phyloP scores from a whole-genome alignment of 1,140 invertebrate genomes.

The Stegodyphus dumicola region DNA sequence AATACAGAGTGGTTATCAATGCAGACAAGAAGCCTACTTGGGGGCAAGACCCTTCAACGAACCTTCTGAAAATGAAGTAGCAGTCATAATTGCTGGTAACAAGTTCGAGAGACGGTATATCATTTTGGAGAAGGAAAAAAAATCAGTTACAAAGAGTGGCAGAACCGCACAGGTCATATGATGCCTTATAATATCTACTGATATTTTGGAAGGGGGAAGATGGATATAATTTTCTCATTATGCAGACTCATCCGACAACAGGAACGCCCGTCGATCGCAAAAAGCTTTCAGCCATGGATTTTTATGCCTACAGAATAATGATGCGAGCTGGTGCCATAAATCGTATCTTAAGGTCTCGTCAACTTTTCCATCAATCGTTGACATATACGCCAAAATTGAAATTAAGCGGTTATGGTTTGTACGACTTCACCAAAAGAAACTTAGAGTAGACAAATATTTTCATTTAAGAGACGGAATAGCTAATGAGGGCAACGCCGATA shows the following conservation, averaged over 20 bases:
- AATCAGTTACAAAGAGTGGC: no score
- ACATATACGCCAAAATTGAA: slow-evolving; percentile 55
- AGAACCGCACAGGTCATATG: no score
- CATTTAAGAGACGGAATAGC: slow-evolving; percentile 35
- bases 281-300: slow-evolving; percentile 3
- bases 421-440: slow-evolving; percentile 34
- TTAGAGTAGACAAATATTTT: slow-evolving; percentile 39
- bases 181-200: slow-evolving; percentile 60
- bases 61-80: no score
- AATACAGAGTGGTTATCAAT: no score
- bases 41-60: no score
- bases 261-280: neutral
- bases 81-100: no score
- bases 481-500: neutral
- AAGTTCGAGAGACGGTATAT: no score
- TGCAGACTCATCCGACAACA: slow-evolving; percentile 6
- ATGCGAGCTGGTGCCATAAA: slow-evolving; percentile 54
- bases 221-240: slow-evolving; percentile 58
- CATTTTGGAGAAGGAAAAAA: no score
- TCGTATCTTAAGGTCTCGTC: slow-evolving; percentile 60
- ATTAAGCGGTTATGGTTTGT: slow-evolving; percentile 42
- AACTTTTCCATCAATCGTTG: slow-evolving; percentile 62
- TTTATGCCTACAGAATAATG: slow-evolving; percentile 38
- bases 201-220: slow-evolving; percentile 59
- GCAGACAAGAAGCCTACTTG: no score